Evolutionary conservation across 2,797 vertebrate genomes (phyloP).

Genomic region (Staurois parvus): DNA sequence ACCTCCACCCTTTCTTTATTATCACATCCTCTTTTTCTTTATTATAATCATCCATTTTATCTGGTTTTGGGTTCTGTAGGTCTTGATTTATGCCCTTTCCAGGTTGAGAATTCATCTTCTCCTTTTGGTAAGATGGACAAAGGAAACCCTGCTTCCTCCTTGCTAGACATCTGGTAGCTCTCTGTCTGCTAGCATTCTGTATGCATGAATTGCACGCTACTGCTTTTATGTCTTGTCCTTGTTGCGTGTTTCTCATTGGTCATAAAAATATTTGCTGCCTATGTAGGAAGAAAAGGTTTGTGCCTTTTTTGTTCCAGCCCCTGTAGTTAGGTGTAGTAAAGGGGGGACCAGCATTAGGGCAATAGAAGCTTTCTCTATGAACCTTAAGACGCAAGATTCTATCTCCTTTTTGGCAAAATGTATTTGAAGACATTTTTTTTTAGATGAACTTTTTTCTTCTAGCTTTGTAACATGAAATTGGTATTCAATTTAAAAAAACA

Average conservation of each 20-base stretch:
- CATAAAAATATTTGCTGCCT: not conserved
- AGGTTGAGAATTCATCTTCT: constrained; percentile 97
- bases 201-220: constrained; percentile 71
- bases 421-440: not conserved
- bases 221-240: not conserved
- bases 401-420: not conserved
- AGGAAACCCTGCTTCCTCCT: constrained; percentile 68
- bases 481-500: too few species aligned
- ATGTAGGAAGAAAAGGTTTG: too few species aligned
- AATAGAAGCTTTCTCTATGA: too few species aligned
- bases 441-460: too few species aligned
- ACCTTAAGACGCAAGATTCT: too few species aligned
- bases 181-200: constrained; percentile 15
- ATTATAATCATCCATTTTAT: constrained; percentile 94
- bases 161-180: not conserved
- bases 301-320: not conserved
- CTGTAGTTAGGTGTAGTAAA: not conserved
- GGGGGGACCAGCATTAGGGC: too few species aligned
- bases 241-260: not conserved
- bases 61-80: constrained; percentile 99
- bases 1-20: constrained; percentile 69
- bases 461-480: too few species aligned
- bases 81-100: constrained; percentile 99
- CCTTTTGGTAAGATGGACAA: constrained; percentile 94
- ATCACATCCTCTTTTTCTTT: constrained; percentile 66